Percentiles rank a stretch among this genome's conserved stretches.
Conservation (phyloP, 23 tunicate species). For the Trididemnum miniatum region DNA sequence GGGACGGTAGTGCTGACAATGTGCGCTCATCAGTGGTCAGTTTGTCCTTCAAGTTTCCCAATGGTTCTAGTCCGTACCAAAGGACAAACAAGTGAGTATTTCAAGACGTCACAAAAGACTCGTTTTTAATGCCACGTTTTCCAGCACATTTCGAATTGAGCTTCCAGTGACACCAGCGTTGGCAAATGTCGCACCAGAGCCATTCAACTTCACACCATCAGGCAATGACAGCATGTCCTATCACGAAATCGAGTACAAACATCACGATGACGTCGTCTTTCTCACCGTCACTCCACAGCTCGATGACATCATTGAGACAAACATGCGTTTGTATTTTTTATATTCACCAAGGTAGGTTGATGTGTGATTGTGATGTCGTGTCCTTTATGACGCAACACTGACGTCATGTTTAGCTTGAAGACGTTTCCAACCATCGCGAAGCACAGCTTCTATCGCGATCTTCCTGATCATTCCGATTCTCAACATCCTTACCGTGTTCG, state of each 20-base stretch:
- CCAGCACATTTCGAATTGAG: constrained; percentile 65
- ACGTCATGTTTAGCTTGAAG: constrained; percentile 37
- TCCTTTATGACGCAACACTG: too few relatives aligned
- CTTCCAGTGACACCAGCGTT: constrained; percentile 43
- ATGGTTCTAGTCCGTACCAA: constrained; percentile 42
- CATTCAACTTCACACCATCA: constrained; percentile 50
- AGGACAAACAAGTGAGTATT: constrained; percentile 43
- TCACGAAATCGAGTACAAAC: constrained; percentile 39
- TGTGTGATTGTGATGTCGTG: too few relatives aligned
- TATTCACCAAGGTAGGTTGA: constrained; percentile 40
- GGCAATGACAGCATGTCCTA: constrained; percentile 71
- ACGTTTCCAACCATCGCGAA: constrained; percentile 55
- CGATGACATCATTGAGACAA: neutral
- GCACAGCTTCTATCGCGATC: constrained; percentile 45
- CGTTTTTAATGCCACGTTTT: too few relatives aligned
- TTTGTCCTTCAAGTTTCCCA: constrained; percentile 52
- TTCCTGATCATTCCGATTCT: constrained; percentile 28
- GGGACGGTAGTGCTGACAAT: constrained; percentile 84
- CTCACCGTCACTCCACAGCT: constrained; percentile 34
- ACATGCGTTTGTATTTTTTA: constrained; percentile 54
- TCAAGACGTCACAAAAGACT: neutral
- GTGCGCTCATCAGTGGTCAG: constrained; percentile 74
- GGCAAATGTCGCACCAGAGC: constrained; percentile 30
- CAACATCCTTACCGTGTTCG: constrained; percentile 54
- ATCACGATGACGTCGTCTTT: constrained; percentile 44